phyloP scores from a whole-genome alignment of 2,888 invertebrate genomes.

The Horisme vitalbata region DNA sequence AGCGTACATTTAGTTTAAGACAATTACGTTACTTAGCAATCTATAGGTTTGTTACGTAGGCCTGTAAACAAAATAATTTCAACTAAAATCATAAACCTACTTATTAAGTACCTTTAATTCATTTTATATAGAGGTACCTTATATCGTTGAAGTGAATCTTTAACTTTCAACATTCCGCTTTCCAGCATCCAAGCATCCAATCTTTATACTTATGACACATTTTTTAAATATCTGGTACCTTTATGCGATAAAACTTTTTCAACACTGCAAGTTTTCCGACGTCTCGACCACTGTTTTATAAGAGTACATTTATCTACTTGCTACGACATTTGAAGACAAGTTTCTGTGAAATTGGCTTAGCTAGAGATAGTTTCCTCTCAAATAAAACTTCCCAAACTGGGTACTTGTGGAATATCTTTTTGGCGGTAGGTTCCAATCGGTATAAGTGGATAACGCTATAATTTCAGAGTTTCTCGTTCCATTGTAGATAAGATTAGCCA shows the following conservation, averaged over 20 bases:
- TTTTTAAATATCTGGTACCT: constrained; percentile 12
- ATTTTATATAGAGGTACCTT: too few species aligned
- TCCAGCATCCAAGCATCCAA: too few species aligned
- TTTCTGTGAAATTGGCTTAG: constrained; percentile 32
- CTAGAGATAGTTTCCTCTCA: constrained; percentile 27
- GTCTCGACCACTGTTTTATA: constrained; percentile 23
- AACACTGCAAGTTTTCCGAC: constrained; percentile 23
- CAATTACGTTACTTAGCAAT: background rate
- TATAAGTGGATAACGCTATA: constrained; percentile 24
- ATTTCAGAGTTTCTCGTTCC: constrained; percentile 8
- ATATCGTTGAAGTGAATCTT: too few species aligned
- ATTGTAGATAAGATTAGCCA: constrained; percentile 1
- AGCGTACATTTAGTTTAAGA: background rate
- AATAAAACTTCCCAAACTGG: constrained; percentile 29
- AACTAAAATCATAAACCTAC: too few species aligned
- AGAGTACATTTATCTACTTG: constrained; percentile 27
- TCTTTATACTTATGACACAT: too few species aligned
- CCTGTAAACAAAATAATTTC: too few species aligned
- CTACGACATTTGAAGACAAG: constrained; percentile 25
- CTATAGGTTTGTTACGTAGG: background rate
- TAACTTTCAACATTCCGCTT: too few species aligned
- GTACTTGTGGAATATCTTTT: constrained; percentile 26
- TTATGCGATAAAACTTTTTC: constrained; percentile 18
- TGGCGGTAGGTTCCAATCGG: constrained; percentile 21
- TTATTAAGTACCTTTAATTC: too few species aligned